These are phyloP conservation scores for Gandaritis pyraliata DNA, from an alignment of 2,888 invertebrate species.

Conservation along the genomic window DNA sequence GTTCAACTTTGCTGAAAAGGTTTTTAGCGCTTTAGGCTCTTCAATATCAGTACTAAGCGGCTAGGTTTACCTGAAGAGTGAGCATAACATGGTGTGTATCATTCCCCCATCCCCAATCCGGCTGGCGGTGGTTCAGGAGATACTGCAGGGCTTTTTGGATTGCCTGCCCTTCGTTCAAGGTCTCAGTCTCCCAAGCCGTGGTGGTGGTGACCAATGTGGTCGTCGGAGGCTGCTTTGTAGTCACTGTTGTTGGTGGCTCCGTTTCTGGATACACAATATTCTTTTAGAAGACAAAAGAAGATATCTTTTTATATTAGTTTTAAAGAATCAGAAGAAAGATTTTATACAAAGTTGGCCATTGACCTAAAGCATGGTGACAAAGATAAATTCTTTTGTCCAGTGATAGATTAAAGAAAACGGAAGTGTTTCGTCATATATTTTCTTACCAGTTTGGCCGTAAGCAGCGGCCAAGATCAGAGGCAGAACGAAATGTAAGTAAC, in stretches of 20 bases:
- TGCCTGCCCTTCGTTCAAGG: conserved; percentile 81
- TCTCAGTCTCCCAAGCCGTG: conserved; percentile 71
- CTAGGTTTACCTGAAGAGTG: conserved; percentile 87
- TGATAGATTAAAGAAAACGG: no score
- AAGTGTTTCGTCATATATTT: background rate
- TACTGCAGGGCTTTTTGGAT: conserved; percentile 89
- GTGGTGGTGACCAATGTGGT: conserved; percentile 64
- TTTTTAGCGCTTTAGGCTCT: no score
- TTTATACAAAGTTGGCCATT: no score
- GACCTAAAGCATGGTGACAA: no score
- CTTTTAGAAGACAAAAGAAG: no score
- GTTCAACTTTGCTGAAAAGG: no score
- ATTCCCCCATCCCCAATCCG: conserved; percentile 93
- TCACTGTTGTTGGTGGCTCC: conserved; percentile 64
- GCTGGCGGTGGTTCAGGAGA: conserved; percentile 88
- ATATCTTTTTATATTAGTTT: no score
- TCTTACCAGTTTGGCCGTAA: conserved; percentile 66
- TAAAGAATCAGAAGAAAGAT: no score
- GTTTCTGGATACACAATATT: conserved; percentile 57
- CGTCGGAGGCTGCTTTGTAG: conserved; percentile 56
- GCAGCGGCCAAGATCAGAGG: conserved; percentile 49
- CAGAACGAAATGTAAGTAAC: conserved; percentile 49
- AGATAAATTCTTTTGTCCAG: no score
- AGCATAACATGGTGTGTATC: conserved; percentile 93
- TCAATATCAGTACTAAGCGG: no score